A percentile compares a stretch with the other conserved stretches of the same genome.
Evolutionary conservation across 2,888 invertebrate species (phyloP).

Genomic region (Ochropacha duplaris): DNA sequence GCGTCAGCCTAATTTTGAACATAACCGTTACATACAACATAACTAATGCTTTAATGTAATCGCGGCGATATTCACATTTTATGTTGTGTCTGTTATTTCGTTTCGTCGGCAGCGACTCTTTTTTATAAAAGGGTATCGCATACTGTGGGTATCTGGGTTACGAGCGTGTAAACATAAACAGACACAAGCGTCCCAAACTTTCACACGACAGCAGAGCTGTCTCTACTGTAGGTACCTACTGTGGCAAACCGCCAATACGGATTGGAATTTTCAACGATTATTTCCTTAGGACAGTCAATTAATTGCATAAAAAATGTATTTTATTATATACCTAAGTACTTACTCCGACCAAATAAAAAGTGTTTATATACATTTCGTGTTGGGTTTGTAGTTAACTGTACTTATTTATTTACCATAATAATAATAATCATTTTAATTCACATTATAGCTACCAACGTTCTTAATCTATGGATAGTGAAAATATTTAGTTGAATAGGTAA

Average conservation of each 20-base stretch:
- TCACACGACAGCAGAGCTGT: constrained; percentile 55
- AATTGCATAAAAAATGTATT: constrained; percentile 7
- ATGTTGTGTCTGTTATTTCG: constrained; percentile 3
- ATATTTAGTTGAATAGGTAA: too few relatives aligned
- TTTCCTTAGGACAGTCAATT: constrained; percentile 11
- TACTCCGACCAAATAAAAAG: too few relatives aligned
- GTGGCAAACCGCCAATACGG: constrained; percentile 39
- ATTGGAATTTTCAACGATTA: constrained; percentile 9
- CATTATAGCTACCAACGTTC: too few relatives aligned
- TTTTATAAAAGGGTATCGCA: constrained; percentile 31
- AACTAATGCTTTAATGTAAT: neutral
- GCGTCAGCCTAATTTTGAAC: neutral
- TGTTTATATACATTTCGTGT: too few relatives aligned
- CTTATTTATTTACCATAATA: too few relatives aligned
- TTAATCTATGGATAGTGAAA: too few relatives aligned
- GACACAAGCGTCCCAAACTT: constrained; percentile 52
- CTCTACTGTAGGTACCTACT: constrained; percentile 20
- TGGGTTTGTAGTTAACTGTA: neutral
- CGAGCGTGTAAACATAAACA: constrained; percentile 61
- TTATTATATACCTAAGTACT: neutral
- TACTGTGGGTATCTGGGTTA: constrained; percentile 52
- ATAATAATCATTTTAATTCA: too few relatives aligned
- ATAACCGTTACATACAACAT: neutral
- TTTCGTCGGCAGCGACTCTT: constrained; percentile 15
- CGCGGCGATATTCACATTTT: neutral